phyloP scores from a whole-genome alignment of 2,113 vertebrate genomes.

The Leptodactylus fuscus region DNA sequence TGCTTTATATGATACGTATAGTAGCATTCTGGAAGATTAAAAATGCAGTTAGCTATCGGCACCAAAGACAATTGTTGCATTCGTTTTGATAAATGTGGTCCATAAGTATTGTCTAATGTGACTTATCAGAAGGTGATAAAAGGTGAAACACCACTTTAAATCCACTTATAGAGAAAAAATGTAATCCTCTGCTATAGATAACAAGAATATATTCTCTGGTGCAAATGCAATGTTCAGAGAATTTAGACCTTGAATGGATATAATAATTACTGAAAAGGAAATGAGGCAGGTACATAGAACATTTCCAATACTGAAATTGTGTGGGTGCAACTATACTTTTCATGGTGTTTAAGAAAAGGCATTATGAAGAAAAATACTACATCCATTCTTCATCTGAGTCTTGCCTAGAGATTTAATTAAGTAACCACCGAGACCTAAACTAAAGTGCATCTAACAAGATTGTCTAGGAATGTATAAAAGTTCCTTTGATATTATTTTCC shows the following conservation, averaged over 20 bases:
- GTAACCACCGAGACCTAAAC: neutral
- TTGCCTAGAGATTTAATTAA: neutral
- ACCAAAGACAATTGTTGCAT: too few species aligned
- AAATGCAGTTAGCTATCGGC: too few species aligned
- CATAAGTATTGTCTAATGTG: too few species aligned
- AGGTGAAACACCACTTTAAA: too few species aligned
- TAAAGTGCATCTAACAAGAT: neutral
- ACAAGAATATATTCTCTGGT: neutral
- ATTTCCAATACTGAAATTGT: neutral
- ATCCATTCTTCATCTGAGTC: neutral
- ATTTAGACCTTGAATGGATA: neutral
- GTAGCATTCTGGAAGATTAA: too few species aligned
- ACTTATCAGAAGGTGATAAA: too few species aligned
- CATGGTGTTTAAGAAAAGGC: neutral
- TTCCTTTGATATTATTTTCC: conserved; percentile 7
- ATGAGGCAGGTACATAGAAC: neutral
- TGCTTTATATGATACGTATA: too few species aligned
- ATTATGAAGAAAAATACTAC: neutral
- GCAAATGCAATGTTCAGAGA: neutral
- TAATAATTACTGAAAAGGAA: neutral
- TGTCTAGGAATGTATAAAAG: neutral
- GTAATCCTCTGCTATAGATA: neutral
- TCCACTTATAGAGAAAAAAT: neutral
- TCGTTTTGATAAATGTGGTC: too few species aligned
- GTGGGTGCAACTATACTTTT: neutral